phyloP scores from a whole-genome alignment of 2,888 invertebrate species.

The Epistrophe eligans region DNA sequence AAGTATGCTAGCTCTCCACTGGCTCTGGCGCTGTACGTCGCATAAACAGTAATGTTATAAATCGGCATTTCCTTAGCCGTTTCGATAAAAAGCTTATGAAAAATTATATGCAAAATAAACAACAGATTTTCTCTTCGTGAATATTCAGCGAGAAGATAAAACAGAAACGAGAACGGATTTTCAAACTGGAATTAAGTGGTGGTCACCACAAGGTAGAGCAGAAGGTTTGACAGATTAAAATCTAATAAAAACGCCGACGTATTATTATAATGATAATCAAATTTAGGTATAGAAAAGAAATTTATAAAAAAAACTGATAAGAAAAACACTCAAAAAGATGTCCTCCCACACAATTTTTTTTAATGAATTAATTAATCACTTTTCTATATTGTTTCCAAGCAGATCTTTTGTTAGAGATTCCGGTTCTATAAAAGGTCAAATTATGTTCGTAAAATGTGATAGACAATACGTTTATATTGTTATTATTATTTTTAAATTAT shows the following conservation, averaged over 20 bases:
- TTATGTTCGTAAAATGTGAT: background rate
- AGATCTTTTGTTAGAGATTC: background rate
- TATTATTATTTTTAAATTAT: too few relatives aligned
- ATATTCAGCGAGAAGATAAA: background rate
- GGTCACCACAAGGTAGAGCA: background rate
- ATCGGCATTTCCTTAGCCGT: too few relatives aligned
- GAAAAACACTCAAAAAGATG: background rate
- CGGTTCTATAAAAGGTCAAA: background rate
- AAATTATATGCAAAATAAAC: too few relatives aligned
- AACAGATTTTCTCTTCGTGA: too few relatives aligned
- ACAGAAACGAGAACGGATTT: background rate
- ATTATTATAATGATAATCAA: background rate
- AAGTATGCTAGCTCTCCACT: too few relatives aligned
- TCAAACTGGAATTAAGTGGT: background rate
- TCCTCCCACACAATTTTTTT: slow-evolving; percentile 4
- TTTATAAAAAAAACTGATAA: background rate
- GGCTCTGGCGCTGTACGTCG: too few relatives aligned
- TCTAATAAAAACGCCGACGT: background rate
- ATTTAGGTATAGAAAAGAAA: background rate
- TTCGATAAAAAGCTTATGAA: too few relatives aligned
- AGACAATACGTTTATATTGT: too few relatives aligned
- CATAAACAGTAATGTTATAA: too few relatives aligned
- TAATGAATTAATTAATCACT: background rate
- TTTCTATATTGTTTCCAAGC: background rate
- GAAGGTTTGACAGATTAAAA: background rate